These are phyloP conservation scores for Nothocercus julius DNA, from an alignment of 2,113 vertebrate species.

Conservation along the genomic window DNA sequence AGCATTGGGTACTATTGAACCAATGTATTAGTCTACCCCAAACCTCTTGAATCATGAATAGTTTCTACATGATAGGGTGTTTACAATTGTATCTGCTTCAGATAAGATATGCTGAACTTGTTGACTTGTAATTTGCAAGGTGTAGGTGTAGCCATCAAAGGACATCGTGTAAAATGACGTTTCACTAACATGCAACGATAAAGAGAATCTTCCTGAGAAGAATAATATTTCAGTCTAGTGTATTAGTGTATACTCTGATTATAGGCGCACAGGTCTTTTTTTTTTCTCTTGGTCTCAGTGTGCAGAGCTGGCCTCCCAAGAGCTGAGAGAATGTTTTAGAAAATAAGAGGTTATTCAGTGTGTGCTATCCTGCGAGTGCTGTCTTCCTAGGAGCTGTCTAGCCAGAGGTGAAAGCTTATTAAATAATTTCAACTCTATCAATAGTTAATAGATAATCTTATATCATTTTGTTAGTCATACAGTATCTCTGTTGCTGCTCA, in stretches of 20 bases:
- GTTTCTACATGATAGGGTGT: too few relatives aligned
- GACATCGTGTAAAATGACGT: neutral
- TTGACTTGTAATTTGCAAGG: neutral
- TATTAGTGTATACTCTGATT: neutral
- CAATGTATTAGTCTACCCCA: neutral
- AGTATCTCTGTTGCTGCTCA: neutral
- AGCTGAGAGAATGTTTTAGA: neutral
- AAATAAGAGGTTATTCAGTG: neutral
- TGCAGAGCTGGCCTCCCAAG: neutral
- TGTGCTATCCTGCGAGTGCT: neutral
- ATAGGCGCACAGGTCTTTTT: neutral
- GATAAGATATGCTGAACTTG: too few relatives aligned
- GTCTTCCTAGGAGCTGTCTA: neutral
- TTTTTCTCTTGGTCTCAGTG: neutral
- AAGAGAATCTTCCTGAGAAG: neutral
- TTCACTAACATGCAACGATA: neutral
- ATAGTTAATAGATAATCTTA: neutral
- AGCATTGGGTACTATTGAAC: neutral
- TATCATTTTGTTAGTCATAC: neutral
- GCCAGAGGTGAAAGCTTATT: slow-evolving; percentile 6
- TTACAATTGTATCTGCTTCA: neutral
- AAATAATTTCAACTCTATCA: neutral
- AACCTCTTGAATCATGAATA: neutral
- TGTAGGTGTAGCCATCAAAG: too few relatives aligned
- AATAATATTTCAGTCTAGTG: neutral